Percentiles rank a stretch among this genome's conserved stretches.
phyloP scores from a whole-genome alignment of 2,888 invertebrate genomes.

The Drosophila mulleri region DNA sequence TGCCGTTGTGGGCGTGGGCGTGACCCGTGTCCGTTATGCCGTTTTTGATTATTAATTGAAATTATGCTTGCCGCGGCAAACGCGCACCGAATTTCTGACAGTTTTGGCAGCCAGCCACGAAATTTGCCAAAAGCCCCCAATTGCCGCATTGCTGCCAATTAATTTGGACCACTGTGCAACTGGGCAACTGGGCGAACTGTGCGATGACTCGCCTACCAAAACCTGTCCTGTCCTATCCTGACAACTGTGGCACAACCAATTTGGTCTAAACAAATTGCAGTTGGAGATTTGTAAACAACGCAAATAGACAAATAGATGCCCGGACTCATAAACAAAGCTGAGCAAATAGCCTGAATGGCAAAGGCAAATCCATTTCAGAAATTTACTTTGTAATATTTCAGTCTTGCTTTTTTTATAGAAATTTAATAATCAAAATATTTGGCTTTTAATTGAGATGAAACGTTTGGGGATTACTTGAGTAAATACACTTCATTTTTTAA shows the following conservation, averaged over 20 bases:
- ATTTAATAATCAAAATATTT: neutral
- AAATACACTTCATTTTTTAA: no score
- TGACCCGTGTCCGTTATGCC: slow-evolving; percentile 53
- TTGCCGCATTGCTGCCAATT: slow-evolving; percentile 38
- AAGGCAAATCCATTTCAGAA: neutral
- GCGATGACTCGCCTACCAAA: neutral
- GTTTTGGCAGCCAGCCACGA: slow-evolving; percentile 62
- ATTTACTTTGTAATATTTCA: neutral
- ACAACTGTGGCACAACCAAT: slow-evolving; percentile 19
- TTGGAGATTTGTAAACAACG: neutral
- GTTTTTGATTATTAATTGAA: slow-evolving; percentile 79
- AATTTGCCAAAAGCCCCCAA: slow-evolving; percentile 24
- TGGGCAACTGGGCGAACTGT: neutral
- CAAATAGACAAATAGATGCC: neutral
- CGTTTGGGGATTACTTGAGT: no score
- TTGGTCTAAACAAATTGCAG: slow-evolving; percentile 18
- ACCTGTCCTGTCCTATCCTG: slow-evolving; percentile 5
- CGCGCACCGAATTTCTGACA: slow-evolving; percentile 74
- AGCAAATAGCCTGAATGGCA: slow-evolving; percentile 1
- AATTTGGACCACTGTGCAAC: slow-evolving; percentile 35
- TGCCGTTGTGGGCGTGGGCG: neutral
- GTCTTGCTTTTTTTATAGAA: no score
- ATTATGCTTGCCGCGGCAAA: slow-evolving; percentile 62
- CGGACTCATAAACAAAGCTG: neutral
- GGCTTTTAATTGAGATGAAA: neutral